Percentiles rank a stretch among this genome's conserved stretches.
Conservation (phyloP, 2,888 invertebrate species). For the Neoascia interrupta region DNA sequence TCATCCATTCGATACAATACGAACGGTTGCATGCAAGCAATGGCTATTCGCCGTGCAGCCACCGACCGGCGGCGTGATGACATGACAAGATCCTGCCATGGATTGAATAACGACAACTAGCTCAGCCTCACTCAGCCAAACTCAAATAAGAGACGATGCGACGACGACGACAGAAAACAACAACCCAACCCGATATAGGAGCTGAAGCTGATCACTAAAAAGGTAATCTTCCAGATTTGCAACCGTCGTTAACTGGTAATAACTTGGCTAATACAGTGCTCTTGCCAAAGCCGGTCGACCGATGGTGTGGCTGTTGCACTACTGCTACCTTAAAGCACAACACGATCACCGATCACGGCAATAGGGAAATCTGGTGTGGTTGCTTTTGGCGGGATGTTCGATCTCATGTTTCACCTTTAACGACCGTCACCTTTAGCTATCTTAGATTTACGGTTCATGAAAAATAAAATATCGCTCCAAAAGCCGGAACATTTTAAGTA, state of each 20-base stretch:
- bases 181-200: not conserved
- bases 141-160: too few species aligned
- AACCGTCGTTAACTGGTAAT: constrained; percentile 36
- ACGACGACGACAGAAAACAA: not conserved
- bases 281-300: constrained; percentile 10
- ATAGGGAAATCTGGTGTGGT: too few species aligned
- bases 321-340: constrained; percentile 4
- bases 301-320: constrained; percentile 20
- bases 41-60: too few species aligned
- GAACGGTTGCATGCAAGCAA: too few species aligned
- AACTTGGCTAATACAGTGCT: constrained; percentile 27
- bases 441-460: constrained; percentile 11
- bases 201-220: constrained; percentile 37
- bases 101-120: too few species aligned
- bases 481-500: constrained; percentile 29
- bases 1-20: too few species aligned
- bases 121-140: too few species aligned
- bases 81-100: too few species aligned
- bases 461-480: constrained; percentile 1
- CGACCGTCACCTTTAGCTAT: constrained; percentile 51
- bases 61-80: too few species aligned
- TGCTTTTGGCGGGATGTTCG: constrained; percentile 30
- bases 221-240: constrained; percentile 41
- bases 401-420: constrained; percentile 45
- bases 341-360: constrained; percentile 15